Percentiles rank a stretch among this genome's conserved stretches.
Evolutionary conservation across 2,113 vertebrate species (phyloP).

Genomic region (Stictonetta naevosa): DNA sequence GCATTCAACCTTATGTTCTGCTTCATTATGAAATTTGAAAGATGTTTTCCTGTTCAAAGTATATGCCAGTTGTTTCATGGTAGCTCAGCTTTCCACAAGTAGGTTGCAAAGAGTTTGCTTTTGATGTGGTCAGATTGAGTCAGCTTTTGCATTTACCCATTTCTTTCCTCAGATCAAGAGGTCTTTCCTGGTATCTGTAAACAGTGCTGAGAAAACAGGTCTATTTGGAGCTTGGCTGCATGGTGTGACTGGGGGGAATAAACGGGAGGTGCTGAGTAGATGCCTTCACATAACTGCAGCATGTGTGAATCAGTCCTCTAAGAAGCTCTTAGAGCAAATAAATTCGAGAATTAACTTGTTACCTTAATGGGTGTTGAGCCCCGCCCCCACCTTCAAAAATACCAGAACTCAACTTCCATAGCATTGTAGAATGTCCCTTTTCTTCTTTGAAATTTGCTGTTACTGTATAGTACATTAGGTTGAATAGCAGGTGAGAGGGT

Average conservation of each 20-base stretch:
- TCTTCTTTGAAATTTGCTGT: background rate
- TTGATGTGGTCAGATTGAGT: background rate
- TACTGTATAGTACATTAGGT: background rate
- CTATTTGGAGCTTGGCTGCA: background rate
- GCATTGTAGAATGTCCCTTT: background rate
- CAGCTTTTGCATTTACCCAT: background rate
- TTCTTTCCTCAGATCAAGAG: background rate
- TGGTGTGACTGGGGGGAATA: background rate
- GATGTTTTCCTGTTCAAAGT: background rate
- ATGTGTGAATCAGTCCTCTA: background rate
- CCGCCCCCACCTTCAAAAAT: background rate
- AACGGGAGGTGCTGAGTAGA: background rate
- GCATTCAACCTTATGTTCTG: background rate
- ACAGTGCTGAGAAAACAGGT: background rate
- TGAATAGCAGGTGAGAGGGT: background rate
- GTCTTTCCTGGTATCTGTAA: background rate
- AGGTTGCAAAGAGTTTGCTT: background rate
- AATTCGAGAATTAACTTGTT: background rate
- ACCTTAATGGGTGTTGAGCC: background rate
- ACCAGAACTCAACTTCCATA: background rate
- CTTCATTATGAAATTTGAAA: background rate
- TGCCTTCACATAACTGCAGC: background rate
- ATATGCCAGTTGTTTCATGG: background rate
- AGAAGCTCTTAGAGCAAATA: background rate
- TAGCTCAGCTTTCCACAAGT: background rate